Percentiles rank a stretch among this genome's conserved stretches.
phyloP scores from a whole-genome alignment of 1,140 invertebrate species.

The Drosophila mayri region DNA sequence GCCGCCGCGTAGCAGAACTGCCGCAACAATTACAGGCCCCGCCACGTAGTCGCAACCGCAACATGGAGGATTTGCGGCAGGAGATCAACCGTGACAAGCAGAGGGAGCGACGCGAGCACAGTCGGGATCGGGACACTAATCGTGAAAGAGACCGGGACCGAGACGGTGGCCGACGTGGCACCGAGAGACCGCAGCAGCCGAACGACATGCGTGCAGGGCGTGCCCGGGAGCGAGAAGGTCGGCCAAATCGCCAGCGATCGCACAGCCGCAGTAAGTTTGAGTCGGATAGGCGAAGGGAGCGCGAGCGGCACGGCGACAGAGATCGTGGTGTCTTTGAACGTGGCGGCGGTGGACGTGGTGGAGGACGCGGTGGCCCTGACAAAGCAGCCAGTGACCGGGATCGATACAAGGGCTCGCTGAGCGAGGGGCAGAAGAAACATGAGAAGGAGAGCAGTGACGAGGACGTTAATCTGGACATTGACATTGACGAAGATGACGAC shows the following conservation, averaged over 20 bases:
- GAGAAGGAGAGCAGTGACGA: constrained; percentile 88
- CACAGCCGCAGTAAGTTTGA: constrained; percentile 83
- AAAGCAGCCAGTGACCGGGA: constrained; percentile 78
- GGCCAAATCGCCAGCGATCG: constrained; percentile 73
- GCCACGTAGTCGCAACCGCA: constrained; percentile 62
- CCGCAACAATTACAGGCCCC: constrained; percentile 22
- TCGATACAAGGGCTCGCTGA: constrained; percentile 89
- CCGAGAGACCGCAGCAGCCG: constrained; percentile 2
- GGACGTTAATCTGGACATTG: constrained; percentile 88
- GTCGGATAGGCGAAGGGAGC: constrained; percentile 71
- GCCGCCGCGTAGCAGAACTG: constrained; percentile 40
- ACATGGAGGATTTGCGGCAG: constrained; percentile 80
- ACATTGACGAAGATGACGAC: constrained; percentile 95
- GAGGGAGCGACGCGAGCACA: constrained; percentile 69
- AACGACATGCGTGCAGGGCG: constrained; percentile 17
- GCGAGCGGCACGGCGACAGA: constrained; percentile 66
- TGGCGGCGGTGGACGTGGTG: constrained; percentile 72
- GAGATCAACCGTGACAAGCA: constrained; percentile 84
- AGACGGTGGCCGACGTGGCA: constrained; percentile 35
- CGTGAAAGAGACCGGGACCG: constrained; percentile 53
- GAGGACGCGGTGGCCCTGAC: constrained; percentile 64
- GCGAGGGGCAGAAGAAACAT: constrained; percentile 90
- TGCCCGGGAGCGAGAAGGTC: constrained; percentile 64
- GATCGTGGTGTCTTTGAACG: constrained; percentile 52
- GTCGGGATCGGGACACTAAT: constrained; percentile 55